These are phyloP conservation scores for Nothobranchius furzeri DNA, from an alignment of 2,113 vertebrate species.

Conservation along the genomic window DNA sequence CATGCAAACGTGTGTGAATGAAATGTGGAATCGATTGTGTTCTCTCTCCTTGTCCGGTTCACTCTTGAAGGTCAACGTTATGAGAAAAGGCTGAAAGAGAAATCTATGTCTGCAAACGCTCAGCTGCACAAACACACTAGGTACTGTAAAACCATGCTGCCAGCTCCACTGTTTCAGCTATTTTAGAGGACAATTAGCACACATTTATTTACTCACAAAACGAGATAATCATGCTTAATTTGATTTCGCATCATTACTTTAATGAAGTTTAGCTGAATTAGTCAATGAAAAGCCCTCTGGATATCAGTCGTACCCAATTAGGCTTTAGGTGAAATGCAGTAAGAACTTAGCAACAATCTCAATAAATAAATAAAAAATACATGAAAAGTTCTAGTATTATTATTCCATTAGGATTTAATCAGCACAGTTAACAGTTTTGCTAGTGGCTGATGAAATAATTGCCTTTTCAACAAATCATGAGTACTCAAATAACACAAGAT, in stretches of 20 bases:
- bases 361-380: too few relatives aligned
- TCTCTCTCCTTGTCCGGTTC: slow-evolving; percentile 55
- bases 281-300: neutral
- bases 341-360: too few relatives aligned
- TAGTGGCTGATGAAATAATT: too few relatives aligned
- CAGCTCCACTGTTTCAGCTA: slow-evolving; percentile 3
- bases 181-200: neutral
- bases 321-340: slow-evolving; percentile 6
- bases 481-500: too few relatives aligned
- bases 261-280: slow-evolving; percentile 8
- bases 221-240: slow-evolving; percentile 46
- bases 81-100: slow-evolving; percentile 33
- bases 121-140: slow-evolving; percentile 26
- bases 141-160: slow-evolving; percentile 33
- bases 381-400: too few relatives aligned
- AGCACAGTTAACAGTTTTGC: too few relatives aligned
- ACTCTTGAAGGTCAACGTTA: slow-evolving; percentile 71
- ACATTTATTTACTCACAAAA: slow-evolving; percentile 17
- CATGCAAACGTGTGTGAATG: slow-evolving; percentile 63
- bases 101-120: slow-evolving; percentile 19
- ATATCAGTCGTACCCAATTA: slow-evolving; percentile 7
- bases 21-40: slow-evolving; percentile 69
- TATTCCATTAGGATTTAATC: too few relatives aligned
- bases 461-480: too few relatives aligned
- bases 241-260: slow-evolving; percentile 60